Evolutionary conservation across 2,888 invertebrate genomes (phyloP).

Genomic region (Orchestes rusci): DNA sequence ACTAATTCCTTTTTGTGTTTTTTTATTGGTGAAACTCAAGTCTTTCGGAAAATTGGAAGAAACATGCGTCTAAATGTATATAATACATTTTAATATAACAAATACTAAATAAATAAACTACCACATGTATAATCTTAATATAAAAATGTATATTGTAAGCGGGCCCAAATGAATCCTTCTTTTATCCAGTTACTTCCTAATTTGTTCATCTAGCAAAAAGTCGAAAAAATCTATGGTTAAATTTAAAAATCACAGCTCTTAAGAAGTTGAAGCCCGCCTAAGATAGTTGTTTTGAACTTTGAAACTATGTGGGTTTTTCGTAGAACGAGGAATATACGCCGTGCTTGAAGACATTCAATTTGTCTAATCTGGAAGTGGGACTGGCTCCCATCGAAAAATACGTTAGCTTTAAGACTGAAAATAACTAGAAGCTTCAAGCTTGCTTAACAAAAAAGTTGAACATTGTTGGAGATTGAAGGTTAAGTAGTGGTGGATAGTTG

Average conservation of each 20-base stretch:
- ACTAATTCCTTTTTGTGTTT: slow-evolving; percentile 12
- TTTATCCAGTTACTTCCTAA: slow-evolving; percentile 1
- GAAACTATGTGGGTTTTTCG: slow-evolving; percentile 3
- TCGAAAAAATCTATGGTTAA: slow-evolving; percentile 15
- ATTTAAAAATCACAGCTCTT: slow-evolving; percentile 20
- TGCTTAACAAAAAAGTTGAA: too few species aligned
- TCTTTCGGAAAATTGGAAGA: too few species aligned
- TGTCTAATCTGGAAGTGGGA: too few species aligned
- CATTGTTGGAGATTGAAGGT: too few species aligned
- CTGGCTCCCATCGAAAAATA: neutral
- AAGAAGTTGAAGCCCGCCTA: slow-evolving; percentile 17
- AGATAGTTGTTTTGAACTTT: slow-evolving; percentile 2
- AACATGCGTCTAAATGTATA: slow-evolving; percentile 5
- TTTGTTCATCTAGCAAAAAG: too few species aligned
- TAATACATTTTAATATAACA: slow-evolving; percentile 5
- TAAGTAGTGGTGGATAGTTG: too few species aligned
- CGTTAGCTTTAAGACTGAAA: neutral
- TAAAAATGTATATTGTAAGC: slow-evolving; percentile 6
- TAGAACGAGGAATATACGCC: neutral
- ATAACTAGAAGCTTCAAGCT: too few species aligned
- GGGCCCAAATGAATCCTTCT: neutral
- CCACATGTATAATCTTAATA: slow-evolving; percentile 11
- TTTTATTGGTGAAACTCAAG: too few species aligned
- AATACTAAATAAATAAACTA: slow-evolving; percentile 10
- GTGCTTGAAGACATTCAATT: too few species aligned